These are phyloP conservation scores for Rhinogobio ventralis DNA, from an alignment of 2,797 vertebrate species.

Conservation along the genomic window DNA sequence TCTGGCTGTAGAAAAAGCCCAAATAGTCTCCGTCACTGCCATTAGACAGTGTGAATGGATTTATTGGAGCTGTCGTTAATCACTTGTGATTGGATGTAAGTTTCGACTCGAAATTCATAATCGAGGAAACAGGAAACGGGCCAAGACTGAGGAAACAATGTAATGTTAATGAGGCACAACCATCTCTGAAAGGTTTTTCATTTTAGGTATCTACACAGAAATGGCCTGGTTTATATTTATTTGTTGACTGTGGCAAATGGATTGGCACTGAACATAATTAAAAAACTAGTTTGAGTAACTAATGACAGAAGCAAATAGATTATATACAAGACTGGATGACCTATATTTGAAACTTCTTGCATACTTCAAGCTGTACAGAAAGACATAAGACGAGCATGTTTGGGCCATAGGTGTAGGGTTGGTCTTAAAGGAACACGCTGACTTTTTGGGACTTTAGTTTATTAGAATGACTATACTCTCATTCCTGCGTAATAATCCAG, in stretches of 20 bases:
- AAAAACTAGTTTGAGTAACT: constrained; percentile 27
- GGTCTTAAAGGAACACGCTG: too few species aligned
- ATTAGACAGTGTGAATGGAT: constrained; percentile 34
- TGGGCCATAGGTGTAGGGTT: not conserved
- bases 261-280: constrained; percentile 43
- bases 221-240: constrained; percentile 36
- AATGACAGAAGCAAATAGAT: constrained; percentile 25
- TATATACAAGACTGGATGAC: constrained; percentile 39
- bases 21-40: not conserved
- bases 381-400: not conserved
- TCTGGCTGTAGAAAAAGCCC: constrained; percentile 4
- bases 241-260: constrained; percentile 35
- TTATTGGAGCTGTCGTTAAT: constrained; percentile 47
- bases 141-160: constrained; percentile 36
- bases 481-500: too few species aligned
- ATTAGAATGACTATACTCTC: too few species aligned
- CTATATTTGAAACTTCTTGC: constrained; percentile 44
- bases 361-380: not conserved
- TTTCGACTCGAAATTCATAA: constrained; percentile 44
- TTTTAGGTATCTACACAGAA: constrained; percentile 38
- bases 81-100: constrained; percentile 27
- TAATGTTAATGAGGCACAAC: constrained; percentile 49
- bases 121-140: constrained; percentile 43
- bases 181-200: constrained; percentile 28
- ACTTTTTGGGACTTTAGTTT: too few species aligned